A percentile compares a stretch with the other conserved stretches of the same genome.
phyloP scores from a whole-genome alignment of 2,797 vertebrate genomes.

The Danionella dracula region DNA sequence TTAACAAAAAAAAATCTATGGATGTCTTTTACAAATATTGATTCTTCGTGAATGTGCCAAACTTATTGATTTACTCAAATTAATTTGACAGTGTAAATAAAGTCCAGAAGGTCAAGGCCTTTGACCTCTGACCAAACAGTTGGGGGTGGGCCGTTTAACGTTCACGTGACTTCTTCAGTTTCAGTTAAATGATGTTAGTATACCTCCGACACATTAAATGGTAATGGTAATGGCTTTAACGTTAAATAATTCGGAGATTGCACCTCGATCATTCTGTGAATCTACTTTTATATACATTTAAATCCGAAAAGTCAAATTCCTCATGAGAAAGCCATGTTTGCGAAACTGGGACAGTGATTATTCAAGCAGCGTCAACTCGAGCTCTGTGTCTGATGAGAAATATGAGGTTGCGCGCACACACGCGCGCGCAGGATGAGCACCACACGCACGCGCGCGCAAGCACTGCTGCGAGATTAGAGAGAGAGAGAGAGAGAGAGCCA shows the following conservation, averaged over 20 bases:
- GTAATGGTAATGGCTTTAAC: too few species aligned
- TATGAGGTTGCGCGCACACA: slow-evolving; percentile 33
- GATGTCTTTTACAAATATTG: background rate
- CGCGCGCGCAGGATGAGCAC: slow-evolving; percentile 31
- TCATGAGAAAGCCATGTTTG: too few species aligned
- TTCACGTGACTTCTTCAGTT: too few species aligned
- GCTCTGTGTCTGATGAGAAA: slow-evolving; percentile 6
- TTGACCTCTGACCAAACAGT: background rate
- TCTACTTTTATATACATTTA: too few species aligned
- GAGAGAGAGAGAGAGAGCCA: slow-evolving; percentile 35
- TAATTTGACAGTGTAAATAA: background rate
- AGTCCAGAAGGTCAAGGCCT: background rate
- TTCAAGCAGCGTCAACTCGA: background rate
- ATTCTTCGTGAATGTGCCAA: background rate
- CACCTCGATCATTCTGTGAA: too few species aligned
- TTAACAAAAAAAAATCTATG: too few species aligned
- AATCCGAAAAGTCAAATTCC: too few species aligned
- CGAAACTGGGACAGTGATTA: background rate
- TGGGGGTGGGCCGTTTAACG: background rate
- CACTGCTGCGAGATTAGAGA: slow-evolving; percentile 42
- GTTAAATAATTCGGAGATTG: too few species aligned
- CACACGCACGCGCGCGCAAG: slow-evolving; percentile 47
- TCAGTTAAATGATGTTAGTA: too few species aligned
- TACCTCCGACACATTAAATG: too few species aligned
- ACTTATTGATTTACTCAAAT: background rate